Evolutionary conservation across 2,888 invertebrate genomes (phyloP), one percentile per base, ranked within the genome.

Genomic region (Alloplasta piceator): DNA sequence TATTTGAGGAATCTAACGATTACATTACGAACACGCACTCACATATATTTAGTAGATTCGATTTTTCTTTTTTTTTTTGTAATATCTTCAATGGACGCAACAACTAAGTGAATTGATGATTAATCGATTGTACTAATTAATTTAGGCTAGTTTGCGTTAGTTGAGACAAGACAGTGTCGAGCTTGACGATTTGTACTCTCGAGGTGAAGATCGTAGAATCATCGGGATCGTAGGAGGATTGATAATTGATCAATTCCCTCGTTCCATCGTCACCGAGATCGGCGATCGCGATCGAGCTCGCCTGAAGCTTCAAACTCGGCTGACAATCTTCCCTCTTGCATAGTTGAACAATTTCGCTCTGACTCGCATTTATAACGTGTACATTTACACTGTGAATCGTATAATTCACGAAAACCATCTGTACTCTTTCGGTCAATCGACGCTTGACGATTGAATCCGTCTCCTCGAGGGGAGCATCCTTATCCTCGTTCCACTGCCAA

Each of bases 341-440:
- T 82, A 97, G 94, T 90, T 97, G 96, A 1, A 95, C 93, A 63
- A 97, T 94, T 85, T 96, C 95, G n/a, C 95, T 96, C 88, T 96
- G 95, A 88, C 96, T 96, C 0, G 96, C 95, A 91, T 97, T 96
- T 64, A 96, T 96, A 85, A 95, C 95, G 86, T 95, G 95, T 0
- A 95, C 95, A 88, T 95, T 1, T 26, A 26, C 26, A 26, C 26
- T 26, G 26, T 26, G 26, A 26, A 26, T 95, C 6, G 95, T 94
- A 78, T 95, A 95, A 90, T 96, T 96, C 90, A 96, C 96, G 12
- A 96, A 94, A n/a, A 97, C 95, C 66, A 97, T 92, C n/a, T 96
- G 94, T 50, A 96, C 95, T 41, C 95, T 94, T 90, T 97, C 97
- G 0, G 94, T 95, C 77, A 96, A 94, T 55, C 79, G 89, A 76